These are phyloP conservation scores for Diaperis boleti DNA, from an alignment of 2,888 invertebrate genomes.

Conservation along the genomic window DNA sequence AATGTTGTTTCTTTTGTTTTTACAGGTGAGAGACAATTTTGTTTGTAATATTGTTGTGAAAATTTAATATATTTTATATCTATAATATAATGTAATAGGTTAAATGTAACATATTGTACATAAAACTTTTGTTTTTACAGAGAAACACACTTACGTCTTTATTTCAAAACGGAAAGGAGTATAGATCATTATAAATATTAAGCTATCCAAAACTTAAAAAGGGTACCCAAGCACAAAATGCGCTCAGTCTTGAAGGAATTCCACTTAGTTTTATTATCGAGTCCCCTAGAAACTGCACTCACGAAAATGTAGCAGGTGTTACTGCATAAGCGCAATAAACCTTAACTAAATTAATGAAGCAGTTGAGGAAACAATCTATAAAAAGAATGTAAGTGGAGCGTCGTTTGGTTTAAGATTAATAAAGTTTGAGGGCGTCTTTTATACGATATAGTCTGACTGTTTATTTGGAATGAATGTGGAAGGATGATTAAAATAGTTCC, in stretches of 20 bases:
- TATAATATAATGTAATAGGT: too few species aligned
- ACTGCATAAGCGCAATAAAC: constrained; percentile 32
- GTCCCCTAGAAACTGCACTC: constrained; percentile 18
- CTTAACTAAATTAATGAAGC: constrained; percentile 32
- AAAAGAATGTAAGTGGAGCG: constrained; percentile 1
- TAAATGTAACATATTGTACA: too few species aligned
- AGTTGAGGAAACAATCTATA: constrained; percentile 12
- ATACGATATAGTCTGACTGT: background rate
- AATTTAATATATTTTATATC: too few species aligned
- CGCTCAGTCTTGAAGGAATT: background rate
- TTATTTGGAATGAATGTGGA: too few species aligned
- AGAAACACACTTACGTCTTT: too few species aligned
- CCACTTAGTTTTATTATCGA: constrained; percentile 20
- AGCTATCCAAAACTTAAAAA: background rate
- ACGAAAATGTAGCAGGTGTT: constrained; percentile 30
- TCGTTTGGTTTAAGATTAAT: constrained; percentile 21
- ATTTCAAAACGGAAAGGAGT: too few species aligned
- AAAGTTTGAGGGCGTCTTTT: constrained; percentile 18
- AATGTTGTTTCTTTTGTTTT: too few species aligned
- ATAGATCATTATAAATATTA: too few species aligned
- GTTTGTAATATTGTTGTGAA: too few species aligned
- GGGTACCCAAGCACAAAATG: background rate
- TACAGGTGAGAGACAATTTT: too few species aligned
- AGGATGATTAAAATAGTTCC: background rate
- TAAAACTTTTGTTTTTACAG: too few species aligned